Conservation (phyloP, 2,888 invertebrate species). For the Tineola bisselliella region DNA sequence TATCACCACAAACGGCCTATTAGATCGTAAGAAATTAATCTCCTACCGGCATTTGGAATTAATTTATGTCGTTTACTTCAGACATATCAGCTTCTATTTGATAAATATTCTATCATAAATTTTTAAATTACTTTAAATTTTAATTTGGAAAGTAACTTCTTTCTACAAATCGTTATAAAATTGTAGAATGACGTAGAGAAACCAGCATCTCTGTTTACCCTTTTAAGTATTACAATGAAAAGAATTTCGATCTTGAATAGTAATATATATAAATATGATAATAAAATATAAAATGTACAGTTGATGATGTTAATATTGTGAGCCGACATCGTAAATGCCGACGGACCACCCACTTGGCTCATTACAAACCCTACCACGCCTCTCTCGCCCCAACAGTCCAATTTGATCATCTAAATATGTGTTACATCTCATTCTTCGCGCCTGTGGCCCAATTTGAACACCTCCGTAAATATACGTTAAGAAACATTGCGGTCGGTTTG, state of each 20-base stretch:
- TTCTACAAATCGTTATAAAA: too few species aligned
- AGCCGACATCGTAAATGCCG: not conserved
- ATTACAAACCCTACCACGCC: slow-evolving; percentile 43
- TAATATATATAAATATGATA: slow-evolving; percentile 21
- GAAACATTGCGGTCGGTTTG: not conserved
- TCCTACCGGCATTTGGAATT: slow-evolving; percentile 1
- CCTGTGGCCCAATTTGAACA: slow-evolving; percentile 34
- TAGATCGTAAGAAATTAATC: slow-evolving; percentile 43
- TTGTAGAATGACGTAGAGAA: too few species aligned
- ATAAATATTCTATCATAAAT: too few species aligned
- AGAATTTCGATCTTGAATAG: too few species aligned
- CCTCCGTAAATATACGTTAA: slow-evolving; percentile 30
- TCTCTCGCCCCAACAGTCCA: slow-evolving; percentile 42
- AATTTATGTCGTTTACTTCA: slow-evolving; percentile 14
- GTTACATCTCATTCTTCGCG: slow-evolving; percentile 25
- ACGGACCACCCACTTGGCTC: slow-evolving; percentile 50
- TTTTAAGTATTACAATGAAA: too few species aligned
- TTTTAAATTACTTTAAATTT: too few species aligned
- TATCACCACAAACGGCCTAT: slow-evolving; percentile 37
- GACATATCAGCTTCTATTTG: too few species aligned
- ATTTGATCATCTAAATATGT: slow-evolving; percentile 41
- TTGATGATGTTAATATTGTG: slow-evolving; percentile 15
- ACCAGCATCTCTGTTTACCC: too few species aligned
- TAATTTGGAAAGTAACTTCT: too few species aligned
- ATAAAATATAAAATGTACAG: slow-evolving; percentile 8